Evolutionary conservation across 2,888 invertebrate genomes (phyloP), one percentile per base, ranked within the genome.

Genomic region (Rhyacophila evoluta): DNA sequence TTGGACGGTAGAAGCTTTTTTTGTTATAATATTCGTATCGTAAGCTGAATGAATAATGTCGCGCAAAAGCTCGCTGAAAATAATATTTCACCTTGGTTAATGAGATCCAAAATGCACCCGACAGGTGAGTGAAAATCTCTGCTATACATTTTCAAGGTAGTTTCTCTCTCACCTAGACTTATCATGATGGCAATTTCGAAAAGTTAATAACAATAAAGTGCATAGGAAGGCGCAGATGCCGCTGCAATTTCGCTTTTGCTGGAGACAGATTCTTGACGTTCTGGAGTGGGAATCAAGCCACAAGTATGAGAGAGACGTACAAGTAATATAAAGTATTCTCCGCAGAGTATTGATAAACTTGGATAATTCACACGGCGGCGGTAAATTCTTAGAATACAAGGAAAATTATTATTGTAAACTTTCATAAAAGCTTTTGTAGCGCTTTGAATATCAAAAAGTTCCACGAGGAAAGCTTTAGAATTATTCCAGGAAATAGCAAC

Each of bases 131-230:
- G 55, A 74, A 28, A 75, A 73, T 36, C 75, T 77, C 68, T 15
- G 11, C 27, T 25, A 29, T 25, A 33, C 41, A 55, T 5, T 38
- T 67, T 71, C 68, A 67, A 33, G 69, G 72, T 41, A 69, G 72
- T 72, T 77, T 79, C 41, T 74, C 37, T 67, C 74, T 81, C 79
- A 33, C 67, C 67, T 77, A 81, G 76, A 70, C 81, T 76, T 67
- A 69, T 29, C 15, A 70, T 71, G 71, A 78, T 41, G 37, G 71
- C 71, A 79, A 81, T 78, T 79, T 55, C 78, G 75, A 78, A 71
- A 73, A 81, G 77, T 78, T 81, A 78, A 81, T 80, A 81, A 81
- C 74, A 79, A 80, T 81, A 80, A 81, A 81, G 72, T 80, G 74
- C 76, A 81, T 67, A 55, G 75, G 41, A 39, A 10, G 68, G 27